Conservation (phyloP, 2,888 invertebrate species). For the Tipula unca region DNA sequence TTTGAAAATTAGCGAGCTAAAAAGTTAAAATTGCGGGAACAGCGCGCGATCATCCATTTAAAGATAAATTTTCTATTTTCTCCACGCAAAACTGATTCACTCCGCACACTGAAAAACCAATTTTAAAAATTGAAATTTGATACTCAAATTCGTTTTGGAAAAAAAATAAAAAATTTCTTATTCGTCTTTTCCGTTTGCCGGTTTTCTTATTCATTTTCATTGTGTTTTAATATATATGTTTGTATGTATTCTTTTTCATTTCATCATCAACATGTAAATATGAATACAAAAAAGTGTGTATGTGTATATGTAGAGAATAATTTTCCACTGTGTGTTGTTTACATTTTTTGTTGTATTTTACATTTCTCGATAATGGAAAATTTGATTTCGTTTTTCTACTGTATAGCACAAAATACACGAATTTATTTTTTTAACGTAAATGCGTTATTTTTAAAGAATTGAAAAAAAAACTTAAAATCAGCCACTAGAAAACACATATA, state of each 20-base stretch:
- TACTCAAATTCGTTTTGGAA: neutral
- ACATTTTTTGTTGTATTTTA: neutral
- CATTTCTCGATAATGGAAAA: neutral
- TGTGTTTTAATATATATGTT: neutral
- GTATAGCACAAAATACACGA: neutral
- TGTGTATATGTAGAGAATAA: neutral
- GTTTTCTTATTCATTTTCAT: neutral
- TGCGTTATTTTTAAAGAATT: neutral
- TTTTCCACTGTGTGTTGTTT: neutral
- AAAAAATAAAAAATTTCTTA: neutral
- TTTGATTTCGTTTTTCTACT: neutral
- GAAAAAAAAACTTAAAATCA: neutral
- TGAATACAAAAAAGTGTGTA: neutral
- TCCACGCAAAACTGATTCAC: neutral
- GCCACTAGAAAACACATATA: neutral
- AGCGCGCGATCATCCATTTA: neutral
- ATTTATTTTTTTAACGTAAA: neutral
- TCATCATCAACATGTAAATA: neutral
- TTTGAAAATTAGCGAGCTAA: neutral
- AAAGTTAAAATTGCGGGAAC: neutral
- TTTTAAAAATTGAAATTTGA: neutral
- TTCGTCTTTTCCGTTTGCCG: neutral
- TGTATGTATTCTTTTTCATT: neutral
- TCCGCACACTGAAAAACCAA: neutral
- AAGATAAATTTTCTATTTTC: neutral